Base-by-base conservation (phyloP, 2,113 vertebrate species). In the Pedionomus torquatus region DNA sequence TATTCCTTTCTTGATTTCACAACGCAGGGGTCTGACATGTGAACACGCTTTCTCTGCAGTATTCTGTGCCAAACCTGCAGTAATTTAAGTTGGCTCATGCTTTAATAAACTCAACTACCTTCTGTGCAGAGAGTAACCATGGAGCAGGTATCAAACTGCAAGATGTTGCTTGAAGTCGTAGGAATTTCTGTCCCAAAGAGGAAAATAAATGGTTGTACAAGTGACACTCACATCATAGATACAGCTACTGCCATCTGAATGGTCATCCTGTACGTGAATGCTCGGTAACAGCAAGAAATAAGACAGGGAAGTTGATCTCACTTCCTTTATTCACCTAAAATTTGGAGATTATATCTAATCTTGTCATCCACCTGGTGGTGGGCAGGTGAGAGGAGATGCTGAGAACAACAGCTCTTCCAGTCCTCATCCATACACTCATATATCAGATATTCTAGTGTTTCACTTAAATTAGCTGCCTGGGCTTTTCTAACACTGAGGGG, bases 161-260 rank as follows among this genome's bases (percentile, higher is more conserved):
- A 65, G 64, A 25, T 9, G 8, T 10, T n/a, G 21, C 64, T 33
- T 3, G 15, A 23, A 83, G 43, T 37, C 69, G 51, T 78, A 11
- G 44, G 46, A 68, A 72, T 44, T 81, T 41, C 63, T 60, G 17
- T 25, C 68, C 51, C 80, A 81, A 23, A 60, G 57, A 65, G 64
- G 51, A 74, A 90, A 72, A 4, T 5, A 28, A 60, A 51, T 31
- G 63, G n/a, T 51, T 37, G 14, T 3, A 16, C 20, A 21, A 52
- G 43, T 3, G 35, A 13, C 28, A 15, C 16, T n/a, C 23, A 35
- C 52, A 21, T 20, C 64, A 18, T 1, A n/a, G n/a, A 49, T 68
- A 49, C 17, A 81, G 54, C 51, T 80, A 24, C 86, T 33, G 49
- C 0, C 0, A 9, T 11, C 57, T 46, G 35, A 79, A 33, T 4